Evolutionary conservation across 2,888 invertebrate species (phyloP).

Genomic region (Chorisops tibialis): DNA sequence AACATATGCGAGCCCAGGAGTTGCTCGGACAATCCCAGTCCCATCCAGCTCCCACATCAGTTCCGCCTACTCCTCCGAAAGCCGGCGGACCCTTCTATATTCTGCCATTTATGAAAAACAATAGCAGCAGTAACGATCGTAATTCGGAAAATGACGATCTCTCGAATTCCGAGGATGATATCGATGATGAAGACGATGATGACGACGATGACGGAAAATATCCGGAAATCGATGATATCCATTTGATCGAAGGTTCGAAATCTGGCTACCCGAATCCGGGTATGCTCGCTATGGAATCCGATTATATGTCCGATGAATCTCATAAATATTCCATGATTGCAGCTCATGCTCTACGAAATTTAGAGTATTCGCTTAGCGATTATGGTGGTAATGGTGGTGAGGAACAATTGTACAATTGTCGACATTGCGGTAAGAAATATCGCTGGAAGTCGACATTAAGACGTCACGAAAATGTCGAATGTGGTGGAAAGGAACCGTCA

Average conservation of each 20-base stretch:
- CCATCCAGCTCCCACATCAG: conserved; percentile 26
- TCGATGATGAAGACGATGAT: conserved; percentile 44
- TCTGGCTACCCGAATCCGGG: conserved; percentile 35
- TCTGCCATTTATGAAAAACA: conserved; percentile 39
- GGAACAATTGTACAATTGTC: conserved; percentile 55
- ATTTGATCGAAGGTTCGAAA: conserved; percentile 47
- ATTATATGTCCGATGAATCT: conserved; percentile 42
- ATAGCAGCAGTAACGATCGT: conserved; percentile 39
- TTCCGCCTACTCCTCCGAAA: conserved; percentile 26
- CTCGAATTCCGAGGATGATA: conserved; percentile 35
- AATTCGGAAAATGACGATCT: conserved; percentile 40
- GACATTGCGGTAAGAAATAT: conserved; percentile 78
- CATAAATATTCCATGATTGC: conserved; percentile 42
- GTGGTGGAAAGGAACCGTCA: conserved; percentile 75
- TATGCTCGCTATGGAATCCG: conserved; percentile 33
- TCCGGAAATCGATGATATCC: conserved; percentile 51
- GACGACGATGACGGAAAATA: conserved; percentile 43
- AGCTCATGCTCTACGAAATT: conserved; percentile 44
- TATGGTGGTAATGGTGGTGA: conserved; percentile 36
- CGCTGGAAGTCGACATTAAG: conserved; percentile 82
- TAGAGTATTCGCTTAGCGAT: conserved; percentile 47
- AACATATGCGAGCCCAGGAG: conserved; percentile 51
- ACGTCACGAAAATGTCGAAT: conserved; percentile 77
- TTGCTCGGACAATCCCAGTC: conserved; percentile 38
- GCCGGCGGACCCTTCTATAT: conserved; percentile 27